Evolutionary conservation across 2,888 invertebrate genomes (phyloP).

Genomic region (Dendrolimus houi): DNA sequence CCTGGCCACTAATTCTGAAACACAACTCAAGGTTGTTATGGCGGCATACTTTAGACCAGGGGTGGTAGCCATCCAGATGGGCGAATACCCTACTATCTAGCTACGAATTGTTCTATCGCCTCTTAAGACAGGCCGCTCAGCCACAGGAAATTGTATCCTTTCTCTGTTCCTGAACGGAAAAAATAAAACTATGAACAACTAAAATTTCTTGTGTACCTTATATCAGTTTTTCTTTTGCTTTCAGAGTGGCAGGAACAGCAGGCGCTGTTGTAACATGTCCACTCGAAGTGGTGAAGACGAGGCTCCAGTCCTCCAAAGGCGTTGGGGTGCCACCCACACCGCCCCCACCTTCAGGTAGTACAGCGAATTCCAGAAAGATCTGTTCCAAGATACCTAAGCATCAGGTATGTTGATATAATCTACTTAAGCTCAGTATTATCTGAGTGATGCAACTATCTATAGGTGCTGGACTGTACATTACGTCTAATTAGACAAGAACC

Average conservation of each 20-base stretch:
- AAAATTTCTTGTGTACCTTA: no score
- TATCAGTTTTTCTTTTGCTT: neutral
- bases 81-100: no score
- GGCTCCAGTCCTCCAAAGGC: constrained; percentile 94
- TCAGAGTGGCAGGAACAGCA: constrained; percentile 95
- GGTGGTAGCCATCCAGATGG: no score
- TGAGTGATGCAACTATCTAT: no score
- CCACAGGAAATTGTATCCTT: no score
- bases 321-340: constrained; percentile 65
- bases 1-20: no score
- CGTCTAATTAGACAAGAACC: neutral
- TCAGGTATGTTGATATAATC: constrained; percentile 71
- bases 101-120: no score
- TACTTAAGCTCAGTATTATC: neutral
- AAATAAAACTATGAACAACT: no score
- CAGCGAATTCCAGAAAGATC: constrained; percentile 80
- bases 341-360: constrained; percentile 68
- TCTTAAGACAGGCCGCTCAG: no score
- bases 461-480: neutral
- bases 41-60: no score
- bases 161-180: no score
- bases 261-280: constrained; percentile 98
- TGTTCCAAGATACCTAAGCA: constrained; percentile 85
- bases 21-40: no score
- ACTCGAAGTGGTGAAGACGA: constrained; percentile 97